Percentiles rank a stretch among this genome's conserved stretches.
phyloP scores from a whole-genome alignment of 2,888 invertebrate genomes.

The Oxystoma pomonae region DNA sequence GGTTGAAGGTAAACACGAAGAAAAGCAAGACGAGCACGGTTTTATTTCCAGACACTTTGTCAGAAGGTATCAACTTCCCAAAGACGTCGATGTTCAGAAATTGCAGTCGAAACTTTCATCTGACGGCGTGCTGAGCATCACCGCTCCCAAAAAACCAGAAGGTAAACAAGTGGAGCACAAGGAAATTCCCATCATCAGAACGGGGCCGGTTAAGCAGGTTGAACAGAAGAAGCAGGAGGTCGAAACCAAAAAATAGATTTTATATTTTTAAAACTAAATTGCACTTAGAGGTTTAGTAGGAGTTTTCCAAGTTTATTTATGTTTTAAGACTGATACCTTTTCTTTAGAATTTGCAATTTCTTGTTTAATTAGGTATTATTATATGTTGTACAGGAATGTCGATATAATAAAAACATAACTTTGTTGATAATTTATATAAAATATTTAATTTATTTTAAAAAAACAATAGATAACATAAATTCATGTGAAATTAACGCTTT shows the following conservation, averaged over 20 bases:
- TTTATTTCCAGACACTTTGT: conserved; percentile 73
- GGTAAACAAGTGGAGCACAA: conserved; percentile 40
- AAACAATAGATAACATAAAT: no score
- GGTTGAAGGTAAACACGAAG: conserved; percentile 73
- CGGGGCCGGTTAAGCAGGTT: conserved; percentile 13
- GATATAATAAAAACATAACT: no score
- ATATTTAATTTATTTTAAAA: no score
- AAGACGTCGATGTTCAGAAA: conserved; percentile 66
- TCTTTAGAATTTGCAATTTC: no score
- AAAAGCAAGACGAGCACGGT: conserved; percentile 69
- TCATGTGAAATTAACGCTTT: no score
- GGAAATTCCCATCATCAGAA: conserved; percentile 44
- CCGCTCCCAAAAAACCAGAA: conserved; percentile 56
- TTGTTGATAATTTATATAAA: no score
- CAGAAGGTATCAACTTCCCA: conserved; percentile 68
- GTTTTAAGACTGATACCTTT: neutral
- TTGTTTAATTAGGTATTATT: no score
- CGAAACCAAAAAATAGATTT: neutral
- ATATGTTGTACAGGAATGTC: no score
- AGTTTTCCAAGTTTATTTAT: neutral
- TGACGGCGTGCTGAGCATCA: conserved; percentile 67
- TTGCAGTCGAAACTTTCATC: conserved; percentile 71
- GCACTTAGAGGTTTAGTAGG: neutral
- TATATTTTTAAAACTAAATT: neutral
- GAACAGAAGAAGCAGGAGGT: conserved; percentile 5